These are phyloP conservation scores for Sebastes vulpes DNA, from an alignment of 2,797 vertebrate genomes.

Conservation along the genomic window DNA sequence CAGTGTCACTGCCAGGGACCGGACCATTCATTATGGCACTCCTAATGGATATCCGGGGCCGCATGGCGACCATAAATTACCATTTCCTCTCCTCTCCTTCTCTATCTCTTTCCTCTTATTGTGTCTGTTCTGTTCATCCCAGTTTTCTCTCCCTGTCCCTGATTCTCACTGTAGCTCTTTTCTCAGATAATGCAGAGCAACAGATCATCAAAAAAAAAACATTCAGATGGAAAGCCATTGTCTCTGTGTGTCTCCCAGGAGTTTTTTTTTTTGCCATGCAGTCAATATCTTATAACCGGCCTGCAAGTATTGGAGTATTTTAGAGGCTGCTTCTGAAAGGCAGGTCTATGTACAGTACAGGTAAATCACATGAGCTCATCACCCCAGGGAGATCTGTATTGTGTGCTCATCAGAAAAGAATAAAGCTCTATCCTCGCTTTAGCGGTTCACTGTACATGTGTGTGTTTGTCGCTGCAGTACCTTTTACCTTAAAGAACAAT, in stretches of 20 bases:
- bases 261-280: slow-evolving; percentile 10
- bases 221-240: slow-evolving; percentile 39
- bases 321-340: slow-evolving; percentile 26
- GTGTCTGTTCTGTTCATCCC: not conserved
- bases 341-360: slow-evolving; percentile 27
- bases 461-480: not conserved
- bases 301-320: slow-evolving; percentile 23
- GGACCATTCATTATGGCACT: slow-evolving; percentile 67
- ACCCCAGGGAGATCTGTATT: slow-evolving; percentile 32
- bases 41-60: slow-evolving; percentile 68
- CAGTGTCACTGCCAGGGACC: slow-evolving; percentile 67
- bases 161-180: not conserved
- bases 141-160: not conserved
- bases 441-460: not conserved
- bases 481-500: not conserved
- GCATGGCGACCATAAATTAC: slow-evolving; percentile 67
- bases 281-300: slow-evolving; percentile 41
- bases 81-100: slow-evolving; percentile 18
- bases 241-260: slow-evolving; percentile 27
- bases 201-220: slow-evolving; percentile 17
- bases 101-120: not conserved
- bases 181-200: slow-evolving; percentile 11
- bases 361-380: slow-evolving; percentile 68
- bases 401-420: slow-evolving; percentile 56
- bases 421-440: not conserved